Conservation (phyloP, 2,113 vertebrate species). For the Dromiciops gliroides region DNA sequence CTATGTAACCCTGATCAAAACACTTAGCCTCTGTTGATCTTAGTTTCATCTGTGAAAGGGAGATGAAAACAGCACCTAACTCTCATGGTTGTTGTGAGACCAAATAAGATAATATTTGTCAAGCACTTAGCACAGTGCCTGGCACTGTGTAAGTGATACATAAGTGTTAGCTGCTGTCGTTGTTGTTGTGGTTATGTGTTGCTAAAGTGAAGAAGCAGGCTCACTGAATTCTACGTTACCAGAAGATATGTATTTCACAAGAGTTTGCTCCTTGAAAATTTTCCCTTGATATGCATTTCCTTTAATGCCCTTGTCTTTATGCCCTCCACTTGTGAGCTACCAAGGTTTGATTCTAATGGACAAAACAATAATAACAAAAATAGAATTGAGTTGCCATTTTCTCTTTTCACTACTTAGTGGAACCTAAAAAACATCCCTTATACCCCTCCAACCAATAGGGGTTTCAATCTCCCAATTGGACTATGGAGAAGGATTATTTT, state of each 20-base stretch:
- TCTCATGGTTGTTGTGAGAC: not conserved
- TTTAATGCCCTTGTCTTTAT: not conserved
- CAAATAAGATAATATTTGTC: not conserved
- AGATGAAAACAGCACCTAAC: not conserved
- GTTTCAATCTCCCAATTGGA: not conserved
- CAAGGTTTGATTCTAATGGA: not conserved
- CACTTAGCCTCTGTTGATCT: too few species aligned
- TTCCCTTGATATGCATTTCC: not conserved
- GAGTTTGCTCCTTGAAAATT: conserved; percentile 22
- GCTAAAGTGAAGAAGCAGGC: not conserved
- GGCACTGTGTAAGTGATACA: not conserved
- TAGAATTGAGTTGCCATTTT: conserved; percentile 1
- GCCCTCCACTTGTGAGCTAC: not conserved
- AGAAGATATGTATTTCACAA: conserved; percentile 1
- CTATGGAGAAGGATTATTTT: not conserved
- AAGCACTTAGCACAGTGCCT: too few species aligned
- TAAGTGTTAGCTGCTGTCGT: not conserved
- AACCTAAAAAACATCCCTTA: not conserved
- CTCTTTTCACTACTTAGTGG: not conserved
- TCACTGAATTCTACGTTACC: not conserved
- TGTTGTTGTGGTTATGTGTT: not conserved
- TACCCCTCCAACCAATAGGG: not conserved
- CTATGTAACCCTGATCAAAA: too few species aligned
- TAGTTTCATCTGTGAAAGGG: not conserved
- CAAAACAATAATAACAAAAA: not conserved